Conservation (phyloP, 2,797 vertebrate genomes). For the Tachyglossus aculeatus region DNA sequence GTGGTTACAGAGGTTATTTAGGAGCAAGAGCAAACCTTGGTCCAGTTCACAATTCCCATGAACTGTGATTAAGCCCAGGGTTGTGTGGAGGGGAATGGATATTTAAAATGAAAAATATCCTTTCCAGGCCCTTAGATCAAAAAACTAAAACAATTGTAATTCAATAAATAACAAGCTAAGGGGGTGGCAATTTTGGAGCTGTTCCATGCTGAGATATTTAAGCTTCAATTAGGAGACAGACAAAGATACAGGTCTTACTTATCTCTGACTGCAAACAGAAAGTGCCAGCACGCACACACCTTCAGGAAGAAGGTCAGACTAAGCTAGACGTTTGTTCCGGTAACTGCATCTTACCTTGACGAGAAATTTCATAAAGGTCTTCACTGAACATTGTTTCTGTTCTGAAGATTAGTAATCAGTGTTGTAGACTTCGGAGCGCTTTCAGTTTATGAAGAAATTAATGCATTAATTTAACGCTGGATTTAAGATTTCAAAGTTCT, state of each 20-base stretch:
- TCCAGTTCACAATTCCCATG: neutral
- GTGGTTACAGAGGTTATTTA: slow-evolving; percentile 2
- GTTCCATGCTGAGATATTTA: neutral
- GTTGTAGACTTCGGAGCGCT: slow-evolving; percentile 30
- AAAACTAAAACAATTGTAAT: slow-evolving; percentile 4
- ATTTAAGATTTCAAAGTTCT: slow-evolving; percentile 21
- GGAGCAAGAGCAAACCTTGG: slow-evolving; percentile 6
- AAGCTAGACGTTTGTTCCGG: neutral
- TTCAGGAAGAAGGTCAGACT: accelerated
- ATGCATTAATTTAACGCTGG: neutral
- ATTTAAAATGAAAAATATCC: neutral
- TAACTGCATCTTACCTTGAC: slow-evolving; percentile 61
- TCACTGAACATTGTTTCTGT: slow-evolving; percentile 45
- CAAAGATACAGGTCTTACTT: slow-evolving; percentile 2
- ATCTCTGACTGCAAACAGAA: slow-evolving; percentile 6
- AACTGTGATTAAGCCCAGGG: slow-evolving; percentile 1
- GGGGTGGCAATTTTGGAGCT: neutral
- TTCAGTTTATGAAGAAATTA: slow-evolving; percentile 7
- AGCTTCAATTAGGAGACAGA: slow-evolving; percentile 2
- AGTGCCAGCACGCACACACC: neutral
- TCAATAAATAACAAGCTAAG: slow-evolving; percentile 4
- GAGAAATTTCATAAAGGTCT: slow-evolving; percentile 36
- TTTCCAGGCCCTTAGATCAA: slow-evolving; percentile 1
- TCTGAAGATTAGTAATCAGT: slow-evolving; percentile 10
- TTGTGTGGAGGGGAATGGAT: neutral